Conservation (phyloP, 1,140 invertebrate species). For the Pseudomyrmex cubaensis region DNA sequence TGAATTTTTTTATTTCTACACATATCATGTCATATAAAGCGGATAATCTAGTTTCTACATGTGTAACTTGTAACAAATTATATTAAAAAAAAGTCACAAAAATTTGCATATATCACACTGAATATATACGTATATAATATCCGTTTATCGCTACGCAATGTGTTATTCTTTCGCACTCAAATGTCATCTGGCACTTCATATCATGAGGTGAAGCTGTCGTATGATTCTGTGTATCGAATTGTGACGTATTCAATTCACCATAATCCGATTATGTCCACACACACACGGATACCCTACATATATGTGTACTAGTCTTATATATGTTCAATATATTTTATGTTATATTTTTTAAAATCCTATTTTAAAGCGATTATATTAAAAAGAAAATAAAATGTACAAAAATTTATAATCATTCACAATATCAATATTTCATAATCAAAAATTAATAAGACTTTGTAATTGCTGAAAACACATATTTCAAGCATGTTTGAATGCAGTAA, state of each 20-base stretch:
- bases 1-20: too few species aligned
- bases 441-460: neutral
- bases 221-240: neutral
- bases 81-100: neutral
- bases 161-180: slow-evolving; percentile 18
- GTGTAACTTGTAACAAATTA: too few species aligned
- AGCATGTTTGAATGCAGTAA: neutral
- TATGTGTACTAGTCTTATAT: too few species aligned
- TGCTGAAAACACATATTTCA: neutral
- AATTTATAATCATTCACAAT: too few species aligned
- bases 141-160: slow-evolving; percentile 1
- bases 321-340: too few species aligned
- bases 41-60: too few species aligned
- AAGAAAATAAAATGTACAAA: too few species aligned
- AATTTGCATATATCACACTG: neutral
- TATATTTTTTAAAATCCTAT: too few species aligned
- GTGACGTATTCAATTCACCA: neutral
- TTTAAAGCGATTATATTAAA: too few species aligned
- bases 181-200: slow-evolving; percentile 28
- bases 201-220: slow-evolving; percentile 1
- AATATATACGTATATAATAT: neutral
- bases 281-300: too few species aligned
- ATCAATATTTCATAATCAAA: too few species aligned
- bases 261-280: neutral
- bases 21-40: too few species aligned